Evolutionary conservation across 2,113 vertebrate species (phyloP).

Genomic region (Chloebia gouldiae): DNA sequence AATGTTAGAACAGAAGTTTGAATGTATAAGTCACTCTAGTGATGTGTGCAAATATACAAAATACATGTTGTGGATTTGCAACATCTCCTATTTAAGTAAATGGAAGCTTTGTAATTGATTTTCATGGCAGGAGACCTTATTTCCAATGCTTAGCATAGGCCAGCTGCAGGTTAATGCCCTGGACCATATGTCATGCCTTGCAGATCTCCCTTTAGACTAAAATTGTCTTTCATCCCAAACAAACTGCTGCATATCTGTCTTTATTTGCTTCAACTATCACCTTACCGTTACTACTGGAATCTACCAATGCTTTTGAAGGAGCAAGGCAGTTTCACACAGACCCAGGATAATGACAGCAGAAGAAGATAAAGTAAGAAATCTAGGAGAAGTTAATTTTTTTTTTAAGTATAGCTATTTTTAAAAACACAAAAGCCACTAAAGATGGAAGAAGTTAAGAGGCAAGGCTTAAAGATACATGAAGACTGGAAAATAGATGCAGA

Average conservation of each 20-base stretch:
- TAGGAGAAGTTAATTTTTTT: not conserved
- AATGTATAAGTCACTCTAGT: not conserved
- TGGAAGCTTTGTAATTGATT: not conserved
- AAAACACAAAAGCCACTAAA: not conserved
- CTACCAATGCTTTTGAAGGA: not conserved
- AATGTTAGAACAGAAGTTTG: not conserved
- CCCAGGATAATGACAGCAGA: not conserved
- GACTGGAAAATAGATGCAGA: not conserved
- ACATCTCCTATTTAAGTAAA: not conserved
- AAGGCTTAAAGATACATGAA: not conserved
- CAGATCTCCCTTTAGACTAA: not conserved
- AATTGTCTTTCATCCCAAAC: not conserved
- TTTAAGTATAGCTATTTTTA: not conserved
- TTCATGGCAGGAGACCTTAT: not conserved
- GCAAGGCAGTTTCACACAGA: not conserved
- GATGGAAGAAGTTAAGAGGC: not conserved
- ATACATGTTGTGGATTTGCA: not conserved
- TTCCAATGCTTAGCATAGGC: not conserved
- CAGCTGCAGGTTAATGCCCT: not conserved
- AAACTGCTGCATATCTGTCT: not conserved
- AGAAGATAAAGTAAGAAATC: not conserved
- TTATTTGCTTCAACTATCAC: not conserved
- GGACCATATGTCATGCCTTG: not conserved
- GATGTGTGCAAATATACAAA: not conserved
- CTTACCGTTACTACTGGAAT: not conserved